These are phyloP conservation scores for Leptopilina boulardi DNA, from an alignment of 1,140 invertebrate genomes.

Conservation along the genomic window DNA sequence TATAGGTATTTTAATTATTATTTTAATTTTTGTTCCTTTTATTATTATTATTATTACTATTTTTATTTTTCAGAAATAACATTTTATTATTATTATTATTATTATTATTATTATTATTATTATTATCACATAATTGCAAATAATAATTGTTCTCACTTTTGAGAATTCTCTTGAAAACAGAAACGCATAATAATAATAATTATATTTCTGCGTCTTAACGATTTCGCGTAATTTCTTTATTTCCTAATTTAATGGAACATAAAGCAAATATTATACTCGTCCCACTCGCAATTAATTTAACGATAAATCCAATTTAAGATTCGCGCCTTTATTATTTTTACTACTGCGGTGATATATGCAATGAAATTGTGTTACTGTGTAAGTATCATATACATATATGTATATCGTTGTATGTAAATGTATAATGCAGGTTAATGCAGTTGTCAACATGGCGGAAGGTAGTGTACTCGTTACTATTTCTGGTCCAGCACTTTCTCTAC, in stretches of 20 bases:
- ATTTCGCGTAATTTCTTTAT: background rate
- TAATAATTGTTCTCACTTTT: too few relatives aligned
- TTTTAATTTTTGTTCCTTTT: too few relatives aligned
- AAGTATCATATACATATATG: background rate
- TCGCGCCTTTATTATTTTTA: constrained; percentile 12
- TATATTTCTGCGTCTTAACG: background rate
- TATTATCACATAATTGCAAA: too few relatives aligned
- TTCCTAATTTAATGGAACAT: background rate
- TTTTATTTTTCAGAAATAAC: too few relatives aligned
- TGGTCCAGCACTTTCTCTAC: constrained; percentile 79
- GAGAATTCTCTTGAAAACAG: too few relatives aligned
- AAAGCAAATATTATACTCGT: background rate
- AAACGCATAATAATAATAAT: too few relatives aligned
- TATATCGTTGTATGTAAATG: constrained; percentile 6
- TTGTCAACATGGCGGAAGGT: constrained; percentile 69
- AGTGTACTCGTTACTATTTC: constrained; percentile 70
- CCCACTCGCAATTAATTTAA: background rate
- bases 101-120: too few relatives aligned
- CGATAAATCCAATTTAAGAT: background rate
- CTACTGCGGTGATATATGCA: background rate
- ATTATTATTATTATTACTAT: too few relatives aligned
- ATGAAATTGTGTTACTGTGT: background rate
- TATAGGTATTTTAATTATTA: too few relatives aligned
- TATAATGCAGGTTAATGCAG: constrained; percentile 37
- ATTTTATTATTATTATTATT: too few relatives aligned